phyloP scores from a whole-genome alignment of 2,888 invertebrate genomes.

The Synanthedon formicaeformis region DNA sequence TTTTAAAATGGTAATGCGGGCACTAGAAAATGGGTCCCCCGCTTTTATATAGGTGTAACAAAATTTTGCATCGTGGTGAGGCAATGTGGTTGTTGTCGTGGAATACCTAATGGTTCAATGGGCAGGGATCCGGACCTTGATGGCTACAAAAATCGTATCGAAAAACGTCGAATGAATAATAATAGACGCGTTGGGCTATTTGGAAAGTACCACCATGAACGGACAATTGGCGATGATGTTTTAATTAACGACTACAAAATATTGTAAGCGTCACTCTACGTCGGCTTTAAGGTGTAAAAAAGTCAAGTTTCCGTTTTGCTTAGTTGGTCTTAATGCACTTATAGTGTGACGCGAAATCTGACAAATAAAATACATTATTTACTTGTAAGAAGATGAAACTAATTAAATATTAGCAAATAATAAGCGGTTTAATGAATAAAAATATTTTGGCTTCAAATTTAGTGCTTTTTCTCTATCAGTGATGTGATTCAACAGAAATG shows the following conservation, averaged over 20 bases:
- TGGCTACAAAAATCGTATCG: slow-evolving; percentile 65
- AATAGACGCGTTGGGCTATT: slow-evolving; percentile 45
- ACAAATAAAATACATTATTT: too few species aligned
- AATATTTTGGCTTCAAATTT: too few species aligned
- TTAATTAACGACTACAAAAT: background rate
- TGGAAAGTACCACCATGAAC: slow-evolving; percentile 38
- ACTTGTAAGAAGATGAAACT: too few species aligned
- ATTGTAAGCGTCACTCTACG: too few species aligned
- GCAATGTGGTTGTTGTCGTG: slow-evolving; percentile 52
- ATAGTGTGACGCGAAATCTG: too few species aligned
- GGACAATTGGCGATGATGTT: background rate
- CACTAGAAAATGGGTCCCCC: slow-evolving; percentile 52
- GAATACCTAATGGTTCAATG: slow-evolving; percentile 66
- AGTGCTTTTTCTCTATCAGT: too few species aligned
- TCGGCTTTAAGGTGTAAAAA: too few species aligned
- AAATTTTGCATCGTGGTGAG: slow-evolving; percentile 64
- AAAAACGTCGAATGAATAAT: slow-evolving; percentile 60
- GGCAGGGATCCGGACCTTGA: slow-evolving; percentile 64
- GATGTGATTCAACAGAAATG: too few species aligned
- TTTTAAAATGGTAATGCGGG: slow-evolving; percentile 57
- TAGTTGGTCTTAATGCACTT: too few species aligned
- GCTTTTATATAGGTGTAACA: slow-evolving; percentile 69
- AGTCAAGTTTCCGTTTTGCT: too few species aligned
- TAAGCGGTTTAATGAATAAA: too few species aligned
- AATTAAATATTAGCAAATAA: too few species aligned